Percentiles rank a stretch among this genome's conserved stretches.
phyloP scores from a whole-genome alignment of 2,888 invertebrate species.

The Drosophila maculinotata region DNA sequence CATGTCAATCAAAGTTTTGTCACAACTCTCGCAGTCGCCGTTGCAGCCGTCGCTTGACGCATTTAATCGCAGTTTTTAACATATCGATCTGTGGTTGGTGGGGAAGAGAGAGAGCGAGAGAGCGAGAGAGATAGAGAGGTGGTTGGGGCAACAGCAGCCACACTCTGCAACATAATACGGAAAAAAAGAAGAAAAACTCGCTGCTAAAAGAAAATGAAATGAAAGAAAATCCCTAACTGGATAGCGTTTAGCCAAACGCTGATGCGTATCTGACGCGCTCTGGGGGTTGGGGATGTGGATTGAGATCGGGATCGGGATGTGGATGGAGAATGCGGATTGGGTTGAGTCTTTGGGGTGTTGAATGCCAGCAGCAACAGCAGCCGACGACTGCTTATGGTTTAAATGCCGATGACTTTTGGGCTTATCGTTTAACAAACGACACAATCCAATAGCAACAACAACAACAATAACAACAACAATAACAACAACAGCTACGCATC shows the following conservation, averaged over 20 bases:
- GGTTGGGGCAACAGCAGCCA: conserved; percentile 12
- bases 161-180: conserved; percentile 23
- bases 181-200: conserved; percentile 36
- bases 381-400: conserved; percentile 65
- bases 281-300: conserved; percentile 48
- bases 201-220: conserved; percentile 25
- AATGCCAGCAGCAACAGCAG: conserved; percentile 21
- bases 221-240: conserved; percentile 58
- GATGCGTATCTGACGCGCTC: conserved; percentile 72
- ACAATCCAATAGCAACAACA: conserved; percentile 28
- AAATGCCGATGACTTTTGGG: conserved; percentile 76
- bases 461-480: conserved; percentile 33
- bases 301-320: conserved; percentile 35
- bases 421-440: conserved; percentile 62
- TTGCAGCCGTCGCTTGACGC: conserved; percentile 56
- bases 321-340: conserved; percentile 32
- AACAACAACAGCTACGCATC: conserved; percentile 44
- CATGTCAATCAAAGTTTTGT: conserved; percentile 77
- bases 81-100: conserved; percentile 63
- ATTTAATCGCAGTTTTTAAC: conserved; percentile 78
- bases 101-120: too few relatives aligned
- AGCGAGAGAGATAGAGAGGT: too few relatives aligned
- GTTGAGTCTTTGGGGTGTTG: conserved; percentile 71
- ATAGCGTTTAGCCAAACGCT: conserved; percentile 74
- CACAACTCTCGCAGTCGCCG: conserved; percentile 41